phyloP scores from a whole-genome alignment of 53 echinoderm and acorn worm species.

The Temnopleurus reevesii region DNA sequence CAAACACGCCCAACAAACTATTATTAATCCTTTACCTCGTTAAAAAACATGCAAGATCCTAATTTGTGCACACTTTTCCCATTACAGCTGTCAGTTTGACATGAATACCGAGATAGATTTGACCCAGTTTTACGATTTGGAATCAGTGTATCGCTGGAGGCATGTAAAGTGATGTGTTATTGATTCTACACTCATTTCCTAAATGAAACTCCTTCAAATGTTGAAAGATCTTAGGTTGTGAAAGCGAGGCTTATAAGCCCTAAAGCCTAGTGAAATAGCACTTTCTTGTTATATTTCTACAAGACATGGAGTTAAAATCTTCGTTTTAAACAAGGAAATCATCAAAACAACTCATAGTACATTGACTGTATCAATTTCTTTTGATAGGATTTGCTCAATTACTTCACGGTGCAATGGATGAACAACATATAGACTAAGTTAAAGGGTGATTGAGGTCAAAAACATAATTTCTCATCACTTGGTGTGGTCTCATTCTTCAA shows the following conservation, averaged over 20 bases:
- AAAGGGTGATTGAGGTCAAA: too few species aligned
- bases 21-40: background rate
- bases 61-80: slow-evolving; percentile 28
- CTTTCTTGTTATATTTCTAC: slow-evolving; percentile 13
- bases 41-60: background rate
- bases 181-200: slow-evolving; percentile 28
- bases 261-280: slow-evolving; percentile 17
- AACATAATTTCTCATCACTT: too few species aligned
- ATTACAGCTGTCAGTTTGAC: slow-evolving; percentile 21
- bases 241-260: background rate
- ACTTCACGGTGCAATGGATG: too few species aligned
- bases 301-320: background rate
- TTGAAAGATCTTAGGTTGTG: background rate
- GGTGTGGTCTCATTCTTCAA: too few species aligned
- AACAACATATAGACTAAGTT: too few species aligned
- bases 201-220: slow-evolving; percentile 3
- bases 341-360: background rate
- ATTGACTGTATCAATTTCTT: background rate
- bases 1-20: background rate
- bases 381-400: too few species aligned
- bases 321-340: background rate
- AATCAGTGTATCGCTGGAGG: background rate
- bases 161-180: slow-evolving; percentile 22
- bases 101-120: background rate
- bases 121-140: background rate